Base-by-base conservation (phyloP, 1,140 invertebrate genomes). In the Eriosoma lanigerum region DNA sequence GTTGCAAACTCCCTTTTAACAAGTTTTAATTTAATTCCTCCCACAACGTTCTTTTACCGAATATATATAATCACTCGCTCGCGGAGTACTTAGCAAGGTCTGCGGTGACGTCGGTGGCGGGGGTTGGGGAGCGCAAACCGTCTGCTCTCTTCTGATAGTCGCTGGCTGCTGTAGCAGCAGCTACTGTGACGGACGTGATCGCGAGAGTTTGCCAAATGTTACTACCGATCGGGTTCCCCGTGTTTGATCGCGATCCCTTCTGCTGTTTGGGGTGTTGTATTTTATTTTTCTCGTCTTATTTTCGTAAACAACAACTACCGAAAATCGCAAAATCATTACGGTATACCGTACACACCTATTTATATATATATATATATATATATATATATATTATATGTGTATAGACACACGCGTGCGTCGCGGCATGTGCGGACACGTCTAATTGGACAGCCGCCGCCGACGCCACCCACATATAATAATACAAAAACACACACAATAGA, bases 21-120 rank as follows among this genome's bases (percentile, higher is more conserved):
- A 78, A 78, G 75, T 78, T 78, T 78, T 78, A 78, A 78, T 78
- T 78, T 78, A 78, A 78, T 78, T 78, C 75, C 75, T 60, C 75
- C 75, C 75, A 62, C 75, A 48, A 62, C 56, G 52, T 78, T 62
- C 21, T 62, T 60, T 78, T 62, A 62, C 56, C 56, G 58, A 17
- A 56, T 66, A 32, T 62, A 13, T 46, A 24, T 13, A 21, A 12
- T 8, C 75, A 32, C 72, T n/a, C 10, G 21, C n/a, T n/a, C 38
- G 38, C n/a, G 24, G 21, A 38, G 75, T 78, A 78, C 75, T 78
- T 78, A 78, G 75, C 75, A 32, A 32, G 56, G 75, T 60, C 56
- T 29, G 19, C 56, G 15, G 75, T 24, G 56, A 38, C n/a, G 46
- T 10, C 12, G 68, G 26, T 6, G 75, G 21, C 13, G 54, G 73